A percentile compares a stretch with the other conserved stretches of the same genome.
These are phyloP conservation scores for Limanda limanda DNA, from an alignment of 2,113 vertebrate species.

Conservation along the genomic window DNA sequence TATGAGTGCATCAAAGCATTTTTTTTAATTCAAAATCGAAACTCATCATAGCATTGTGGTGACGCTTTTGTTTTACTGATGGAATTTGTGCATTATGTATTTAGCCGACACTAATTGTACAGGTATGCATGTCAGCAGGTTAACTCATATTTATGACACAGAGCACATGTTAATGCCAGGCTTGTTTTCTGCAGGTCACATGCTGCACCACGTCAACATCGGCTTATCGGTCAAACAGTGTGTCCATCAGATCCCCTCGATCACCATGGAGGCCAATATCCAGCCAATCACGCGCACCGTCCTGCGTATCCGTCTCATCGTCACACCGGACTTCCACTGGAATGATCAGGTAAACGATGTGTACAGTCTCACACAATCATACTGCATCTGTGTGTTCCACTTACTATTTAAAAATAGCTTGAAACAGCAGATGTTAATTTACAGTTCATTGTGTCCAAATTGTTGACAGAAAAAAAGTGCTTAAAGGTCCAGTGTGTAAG, in stretches of 20 bases:
- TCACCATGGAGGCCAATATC: conserved; percentile 93
- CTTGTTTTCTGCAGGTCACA: conserved; percentile 87
- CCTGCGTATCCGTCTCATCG: conserved; percentile 88
- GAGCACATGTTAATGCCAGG: neutral
- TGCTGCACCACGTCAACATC: conserved; percentile 97
- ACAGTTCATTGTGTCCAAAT: no score
- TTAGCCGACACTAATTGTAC: neutral
- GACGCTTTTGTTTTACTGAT: neutral
- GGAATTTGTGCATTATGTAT: neutral
- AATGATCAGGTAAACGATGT: conserved; percentile 89
- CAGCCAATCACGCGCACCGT: conserved; percentile 98
- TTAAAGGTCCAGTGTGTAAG: no score
- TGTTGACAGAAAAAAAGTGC: no score
- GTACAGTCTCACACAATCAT: neutral
- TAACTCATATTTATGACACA: neutral
- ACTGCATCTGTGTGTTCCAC: no score
- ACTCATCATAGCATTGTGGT: neutral
- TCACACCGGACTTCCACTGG: conserved; percentile 94
- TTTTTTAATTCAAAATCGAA: neutral
- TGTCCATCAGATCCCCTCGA: conserved; percentile 94
- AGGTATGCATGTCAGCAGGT: neutral
- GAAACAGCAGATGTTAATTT: no score
- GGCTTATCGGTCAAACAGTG: conserved; percentile 96
- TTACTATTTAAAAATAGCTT: no score
- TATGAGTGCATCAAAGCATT: neutral